Evolutionary conservation across 1,140 invertebrate species (phyloP).

Genomic region (Drosophila cardini): DNA sequence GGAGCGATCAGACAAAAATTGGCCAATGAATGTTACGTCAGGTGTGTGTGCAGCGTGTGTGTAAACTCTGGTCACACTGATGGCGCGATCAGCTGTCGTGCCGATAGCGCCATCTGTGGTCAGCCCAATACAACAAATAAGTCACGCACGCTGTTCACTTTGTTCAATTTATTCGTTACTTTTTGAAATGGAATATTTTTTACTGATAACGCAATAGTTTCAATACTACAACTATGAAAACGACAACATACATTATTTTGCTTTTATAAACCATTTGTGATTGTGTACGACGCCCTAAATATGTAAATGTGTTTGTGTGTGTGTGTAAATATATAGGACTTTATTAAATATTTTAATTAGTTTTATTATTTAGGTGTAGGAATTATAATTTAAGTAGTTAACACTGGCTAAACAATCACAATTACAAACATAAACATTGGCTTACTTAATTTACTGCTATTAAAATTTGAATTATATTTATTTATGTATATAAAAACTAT

Average conservation of each 20-base stretch:
- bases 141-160: conserved; percentile 38
- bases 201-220: conserved; percentile 39
- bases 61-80: conserved; percentile 18
- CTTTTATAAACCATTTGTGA: conserved; percentile 42
- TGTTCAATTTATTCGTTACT: conserved; percentile 26
- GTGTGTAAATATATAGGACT: conserved; percentile 32
- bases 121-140: neutral
- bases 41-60: conserved; percentile 32
- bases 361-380: conserved; percentile 21
- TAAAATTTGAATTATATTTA: conserved; percentile 29
- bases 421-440: conserved; percentile 63
- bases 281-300: conserved; percentile 68
- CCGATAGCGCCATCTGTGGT: conserved; percentile 29
- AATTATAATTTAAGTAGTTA: conserved; percentile 39
- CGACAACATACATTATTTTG: conserved; percentile 23
- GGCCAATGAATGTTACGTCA: conserved; percentile 66
- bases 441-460: conserved; percentile 58
- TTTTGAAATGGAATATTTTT: conserved; percentile 51
- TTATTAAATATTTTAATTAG: conserved; percentile 38
- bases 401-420: conserved; percentile 65
- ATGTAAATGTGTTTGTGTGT: conserved; percentile 24
- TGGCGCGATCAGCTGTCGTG: conserved; percentile 39
- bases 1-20: conserved; percentile 33
- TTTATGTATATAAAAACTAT: conserved; percentile 54
- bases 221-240: conserved; percentile 30